Base-by-base conservation (phyloP, 2,888 invertebrate genomes). In the Matsumyia berberina region DNA sequence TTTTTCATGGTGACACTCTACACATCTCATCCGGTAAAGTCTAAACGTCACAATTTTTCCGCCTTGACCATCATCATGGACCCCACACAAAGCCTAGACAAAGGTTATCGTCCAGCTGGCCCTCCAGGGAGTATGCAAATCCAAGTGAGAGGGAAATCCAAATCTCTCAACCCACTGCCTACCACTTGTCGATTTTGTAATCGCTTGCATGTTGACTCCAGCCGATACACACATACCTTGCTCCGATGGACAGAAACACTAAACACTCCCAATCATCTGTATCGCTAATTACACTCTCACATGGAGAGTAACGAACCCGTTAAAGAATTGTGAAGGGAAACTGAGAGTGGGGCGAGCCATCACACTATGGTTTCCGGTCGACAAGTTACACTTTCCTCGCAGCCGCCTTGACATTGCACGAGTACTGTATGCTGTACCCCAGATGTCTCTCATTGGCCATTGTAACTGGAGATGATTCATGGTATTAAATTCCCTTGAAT, bases 251-350 rank as follows among this genome's bases (percentile, higher is more conserved):
- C 70, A 77, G 11, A 57, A 70, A n/a, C 69, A 37, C 42, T 60
- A 49, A 70, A 35, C 51, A 60, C 76, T 64, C 58, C 31, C 35
- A 39, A 72, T 58, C 39, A 51, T 66, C 55, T 33, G 53, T 51
- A 42, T 39, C 33, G 39, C 31, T 73, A 64, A 73, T 57, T 57
- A 37, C 55, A 33, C 24, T 58, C 62, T 57, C 53, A 51, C 44
- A 46, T 9, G 53, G n/a, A 77, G 82, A 66, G 66, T 77, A 82
- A 82, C 77, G 82, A 77, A 77, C 82, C 60, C 77, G 60, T 67
- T 66, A 77, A 58, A 60, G 19, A 15, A 24, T 66, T 67, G 69
- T 74, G 78, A 83, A 83, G 78, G 78, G 83, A 60, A 72, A 60
- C 62, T 33, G 7, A 39, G 35, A 42, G 39, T n/a, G 60, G 66